Evolutionary conservation across 2,797 vertebrate genomes (phyloP).

Genomic region (Microtus obscurus): DNA sequence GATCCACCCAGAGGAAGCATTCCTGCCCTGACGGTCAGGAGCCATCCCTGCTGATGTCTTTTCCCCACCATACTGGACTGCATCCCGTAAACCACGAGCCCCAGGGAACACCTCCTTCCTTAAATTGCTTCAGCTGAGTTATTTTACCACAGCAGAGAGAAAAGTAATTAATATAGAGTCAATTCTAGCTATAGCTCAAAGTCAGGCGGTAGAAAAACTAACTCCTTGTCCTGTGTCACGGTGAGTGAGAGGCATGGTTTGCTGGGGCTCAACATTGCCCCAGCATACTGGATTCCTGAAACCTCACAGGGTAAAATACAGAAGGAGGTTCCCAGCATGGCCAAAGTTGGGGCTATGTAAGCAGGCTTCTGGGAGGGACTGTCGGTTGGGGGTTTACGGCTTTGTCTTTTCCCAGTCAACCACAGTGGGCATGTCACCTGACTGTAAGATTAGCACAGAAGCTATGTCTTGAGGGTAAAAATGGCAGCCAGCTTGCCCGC

Average conservation of each 20-base stretch:
- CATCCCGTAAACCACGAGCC: background rate
- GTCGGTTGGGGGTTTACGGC: background rate
- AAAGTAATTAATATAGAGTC: background rate
- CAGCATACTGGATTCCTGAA: background rate
- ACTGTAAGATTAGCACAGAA: background rate
- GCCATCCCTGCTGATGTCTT: background rate
- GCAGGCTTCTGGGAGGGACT: background rate
- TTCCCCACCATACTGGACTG: too few species aligned
- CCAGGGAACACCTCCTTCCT: background rate
- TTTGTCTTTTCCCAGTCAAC: background rate
- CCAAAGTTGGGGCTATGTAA: background rate
- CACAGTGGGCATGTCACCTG: background rate
- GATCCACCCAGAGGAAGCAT: background rate
- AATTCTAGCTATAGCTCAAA: background rate
- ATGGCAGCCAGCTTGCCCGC: background rate
- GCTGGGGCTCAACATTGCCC: background rate
- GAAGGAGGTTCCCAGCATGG: background rate
- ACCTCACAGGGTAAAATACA: conserved; percentile 36
- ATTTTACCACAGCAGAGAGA: background rate
- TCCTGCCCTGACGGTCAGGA: background rate
- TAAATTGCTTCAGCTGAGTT: background rate
- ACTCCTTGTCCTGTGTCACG: background rate
- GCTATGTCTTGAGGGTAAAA: conserved; percentile 53
- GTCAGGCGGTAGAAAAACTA: background rate
- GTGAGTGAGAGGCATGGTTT: background rate